These are phyloP conservation scores for Zoanthus solanderi DNA, from an alignment of 92 coral and sea anemone species.

Conservation along the genomic window DNA sequence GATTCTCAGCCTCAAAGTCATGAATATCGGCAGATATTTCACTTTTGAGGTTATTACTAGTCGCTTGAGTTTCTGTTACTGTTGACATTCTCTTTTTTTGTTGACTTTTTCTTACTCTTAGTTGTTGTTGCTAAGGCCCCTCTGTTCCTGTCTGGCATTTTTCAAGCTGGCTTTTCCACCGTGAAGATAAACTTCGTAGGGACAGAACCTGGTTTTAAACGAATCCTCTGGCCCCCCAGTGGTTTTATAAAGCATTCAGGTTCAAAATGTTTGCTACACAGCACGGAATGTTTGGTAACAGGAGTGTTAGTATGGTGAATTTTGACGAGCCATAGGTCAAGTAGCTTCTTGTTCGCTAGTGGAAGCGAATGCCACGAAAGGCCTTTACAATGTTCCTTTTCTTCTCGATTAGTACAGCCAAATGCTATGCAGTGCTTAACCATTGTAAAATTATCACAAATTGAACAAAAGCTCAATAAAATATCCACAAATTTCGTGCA, in stretches of 20 bases:
- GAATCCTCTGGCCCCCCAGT: conserved; percentile 12
- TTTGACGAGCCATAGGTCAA: conserved; percentile 1
- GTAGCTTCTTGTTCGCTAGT: background rate
- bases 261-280: conserved; percentile 7
- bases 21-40: background rate
- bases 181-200: conserved; percentile 18
- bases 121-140: background rate
- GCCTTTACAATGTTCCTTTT: background rate
- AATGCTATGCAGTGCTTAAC: background rate
- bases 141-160: background rate
- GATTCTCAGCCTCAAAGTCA: background rate
- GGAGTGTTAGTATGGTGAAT: background rate
- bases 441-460: background rate
- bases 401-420: conserved; percentile 2
- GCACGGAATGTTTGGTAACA: background rate
- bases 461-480: background rate
- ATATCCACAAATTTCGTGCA: background rate
- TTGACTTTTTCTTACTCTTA: background rate
- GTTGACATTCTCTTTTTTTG: background rate
- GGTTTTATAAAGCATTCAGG: background rate
- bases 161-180: conserved; percentile 13
- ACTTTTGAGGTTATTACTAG: background rate
- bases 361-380: conserved; percentile 5
- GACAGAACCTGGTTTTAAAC: conserved; percentile 12
- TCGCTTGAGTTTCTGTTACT: background rate